Evolutionary conservation across 2,888 invertebrate species (phyloP).

Genomic region (Heterodera filipjevi): DNA sequence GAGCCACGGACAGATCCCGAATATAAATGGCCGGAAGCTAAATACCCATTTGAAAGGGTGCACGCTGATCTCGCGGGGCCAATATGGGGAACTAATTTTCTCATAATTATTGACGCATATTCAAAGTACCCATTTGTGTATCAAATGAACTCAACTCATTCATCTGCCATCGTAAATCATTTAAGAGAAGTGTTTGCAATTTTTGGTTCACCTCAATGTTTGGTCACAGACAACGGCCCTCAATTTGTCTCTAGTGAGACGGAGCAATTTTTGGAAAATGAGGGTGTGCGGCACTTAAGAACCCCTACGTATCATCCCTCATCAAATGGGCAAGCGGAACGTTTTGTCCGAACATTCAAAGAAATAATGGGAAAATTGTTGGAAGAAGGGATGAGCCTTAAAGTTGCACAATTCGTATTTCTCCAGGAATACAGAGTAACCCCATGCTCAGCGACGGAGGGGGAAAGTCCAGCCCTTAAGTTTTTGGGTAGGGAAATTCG

Average conservation of each 20-base stretch:
- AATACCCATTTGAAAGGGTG: not conserved
- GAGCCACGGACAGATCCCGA: not conserved
- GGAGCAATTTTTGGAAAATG: too few species aligned
- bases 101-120: not conserved
- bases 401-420: not conserved
- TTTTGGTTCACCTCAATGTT: too few species aligned
- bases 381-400: not conserved
- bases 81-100: conserved; percentile 3
- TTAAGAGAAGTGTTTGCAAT: too few species aligned
- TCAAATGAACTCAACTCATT: too few species aligned
- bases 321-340: not conserved
- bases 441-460: not conserved
- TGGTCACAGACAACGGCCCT: too few species aligned
- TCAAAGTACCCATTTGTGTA: too few species aligned
- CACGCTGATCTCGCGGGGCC: conserved; percentile 10
- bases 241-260: too few species aligned
- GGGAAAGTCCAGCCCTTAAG: not conserved
- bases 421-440: not conserved
- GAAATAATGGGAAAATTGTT: not conserved
- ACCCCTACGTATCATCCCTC: too few species aligned
- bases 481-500: not conserved
- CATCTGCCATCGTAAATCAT: too few species aligned
- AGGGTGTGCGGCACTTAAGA: too few species aligned
- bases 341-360: not conserved
- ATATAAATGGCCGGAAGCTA: not conserved